These are phyloP conservation scores for Poeciliopsis occidentalis DNA, from an alignment of 2,113 vertebrate genomes.

Conservation along the genomic window DNA sequence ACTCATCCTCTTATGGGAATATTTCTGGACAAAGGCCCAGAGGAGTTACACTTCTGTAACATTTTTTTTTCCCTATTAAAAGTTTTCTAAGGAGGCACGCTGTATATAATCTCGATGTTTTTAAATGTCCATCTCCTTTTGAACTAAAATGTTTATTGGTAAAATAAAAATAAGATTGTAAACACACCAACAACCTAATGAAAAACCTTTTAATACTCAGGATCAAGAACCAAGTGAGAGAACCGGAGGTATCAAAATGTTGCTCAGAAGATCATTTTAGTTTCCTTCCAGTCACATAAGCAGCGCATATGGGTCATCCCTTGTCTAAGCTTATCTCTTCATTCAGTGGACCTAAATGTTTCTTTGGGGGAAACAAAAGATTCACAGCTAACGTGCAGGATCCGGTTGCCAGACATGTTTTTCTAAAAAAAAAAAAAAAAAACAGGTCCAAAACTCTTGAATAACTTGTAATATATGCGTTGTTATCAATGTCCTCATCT, in stretches of 20 bases:
- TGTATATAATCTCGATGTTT: neutral
- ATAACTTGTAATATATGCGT: neutral
- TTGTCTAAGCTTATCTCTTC: conserved; percentile 8
- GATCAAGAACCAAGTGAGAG: neutral
- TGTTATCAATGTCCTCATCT: conserved; percentile 22
- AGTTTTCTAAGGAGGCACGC: neutral
- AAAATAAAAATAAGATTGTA: neutral
- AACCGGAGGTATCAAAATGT: neutral
- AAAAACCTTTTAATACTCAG: neutral
- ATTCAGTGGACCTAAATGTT: neutral
- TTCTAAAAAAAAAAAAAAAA: neutral
- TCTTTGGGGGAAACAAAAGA: neutral
- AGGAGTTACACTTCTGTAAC: neutral
- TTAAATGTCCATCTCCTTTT: neutral
- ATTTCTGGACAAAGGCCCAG: neutral
- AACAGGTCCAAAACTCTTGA: neutral
- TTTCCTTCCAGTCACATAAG: neutral
- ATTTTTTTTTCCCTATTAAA: neutral
- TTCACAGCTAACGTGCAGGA: neutral
- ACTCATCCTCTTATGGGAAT: neutral
- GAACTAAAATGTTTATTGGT: neutral
- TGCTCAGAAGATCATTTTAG: neutral
- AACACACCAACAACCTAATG: neutral
- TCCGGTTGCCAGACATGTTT: neutral
- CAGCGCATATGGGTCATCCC: conserved; percentile 36